Base-by-base conservation (phyloP, 2,888 invertebrate genomes). In the Rhagonycha fulva region DNA sequence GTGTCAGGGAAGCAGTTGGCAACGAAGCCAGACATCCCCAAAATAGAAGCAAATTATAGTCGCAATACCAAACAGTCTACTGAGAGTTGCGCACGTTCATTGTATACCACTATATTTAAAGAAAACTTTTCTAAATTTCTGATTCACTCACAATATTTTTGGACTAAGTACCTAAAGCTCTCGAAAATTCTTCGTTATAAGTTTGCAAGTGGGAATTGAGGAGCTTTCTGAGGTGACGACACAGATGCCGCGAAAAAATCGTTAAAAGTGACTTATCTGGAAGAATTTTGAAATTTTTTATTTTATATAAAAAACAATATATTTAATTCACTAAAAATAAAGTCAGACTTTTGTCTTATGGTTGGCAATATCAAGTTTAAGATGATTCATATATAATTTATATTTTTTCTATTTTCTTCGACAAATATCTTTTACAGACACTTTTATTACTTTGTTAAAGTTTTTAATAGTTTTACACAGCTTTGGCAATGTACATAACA, bases 11-110 rank as follows among this genome's bases (percentile, higher is more conserved):
- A 80, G 81, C 80, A 82, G 80, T 86, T 86, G 86, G 86, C 87
- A 86, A 82, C 86, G 79, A 81, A 83, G 81, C 84, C 87, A 87
- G 87, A 87, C 87, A 84, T 83, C 85, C 86, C 84, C n/a, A 82
- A 83, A 87, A 87, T 86, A 87, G 87, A 84, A 83, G 79, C 84
- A 83, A 84, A 82, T 82, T 81, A 81, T 81, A 81, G 80, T 81
- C 79, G 81, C 82, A 81, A 81, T 80, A 80, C 80, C 80, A 80
- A 81, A 80, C 81, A 80, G 81, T 80, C 80, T 80, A 76, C 77
- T 78, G 14, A 73, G 77, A 75, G 78, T 82, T 82, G 82, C 82
- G 80, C 82, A 82, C 79, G 81, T 79, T 66, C 63, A 26, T 66
- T 66, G 24, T 66, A 66, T 66, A 24, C 74, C 79, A 78, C 76